Base-by-base conservation (phyloP, 2,113 vertebrate species). In the Misgurnus mizolepis region DNA sequence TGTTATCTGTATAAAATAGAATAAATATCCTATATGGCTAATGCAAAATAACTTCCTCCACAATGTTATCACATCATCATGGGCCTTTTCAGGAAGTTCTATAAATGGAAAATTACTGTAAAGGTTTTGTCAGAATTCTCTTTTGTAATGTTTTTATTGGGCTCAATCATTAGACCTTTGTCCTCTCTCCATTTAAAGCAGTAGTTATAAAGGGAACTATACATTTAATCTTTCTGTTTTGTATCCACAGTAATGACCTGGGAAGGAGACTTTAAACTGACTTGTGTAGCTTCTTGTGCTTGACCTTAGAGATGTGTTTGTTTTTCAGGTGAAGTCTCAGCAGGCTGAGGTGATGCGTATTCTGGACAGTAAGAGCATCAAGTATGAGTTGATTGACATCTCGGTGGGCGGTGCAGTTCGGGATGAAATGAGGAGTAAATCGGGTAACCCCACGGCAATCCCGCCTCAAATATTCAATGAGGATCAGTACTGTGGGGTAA, bases 401-500 rank as follows among this genome's bases (percentile, higher is more conserved):
- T 96, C 98, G 7, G 92, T 95, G 89, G 95, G 96, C 43, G 92
- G 94, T 0, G 91, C 93, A 77, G 88, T 98, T 0, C 94, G 95
- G 75, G 94, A 96, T 12, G 95, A 98, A 86, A 99, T 99, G 98
- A 95, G 97, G 73, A 88, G 84, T 5, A 94, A 96, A 91, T 93
- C 94, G 0, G 96, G 95, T 10, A 95, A 97, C 87, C 95, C 96
- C 60, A 90, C 90, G 7, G 97, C 97, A 1, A 93, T 94, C 75
- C 97, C 98, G 0, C 98, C 98, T 4, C 98, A 98, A 90, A 94
- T 99, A 0, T 97, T 98, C 92, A 98, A 97, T 0, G 96, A 95
- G 3, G 95, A 98, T 88, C 89, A 96, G 39, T 98, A 98, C 89
- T 97, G 97, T 8, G 98, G 98, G 94, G 98, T 99, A 89, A 93